Conservation (phyloP, 2,888 invertebrate genomes). For the Ennomos erosarius region DNA sequence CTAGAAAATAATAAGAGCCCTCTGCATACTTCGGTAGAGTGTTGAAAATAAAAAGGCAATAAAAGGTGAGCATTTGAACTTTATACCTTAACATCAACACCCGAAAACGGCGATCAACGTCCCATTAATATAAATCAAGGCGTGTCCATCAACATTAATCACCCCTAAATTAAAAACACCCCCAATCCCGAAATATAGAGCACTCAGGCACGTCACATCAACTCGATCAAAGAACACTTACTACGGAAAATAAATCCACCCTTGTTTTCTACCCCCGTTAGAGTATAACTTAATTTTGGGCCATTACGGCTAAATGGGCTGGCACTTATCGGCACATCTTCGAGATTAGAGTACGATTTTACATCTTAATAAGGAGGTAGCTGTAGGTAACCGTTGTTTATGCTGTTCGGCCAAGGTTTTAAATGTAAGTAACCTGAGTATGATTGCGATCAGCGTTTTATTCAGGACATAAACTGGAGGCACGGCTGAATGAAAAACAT, state of each 20-base stretch:
- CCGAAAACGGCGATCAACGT: not conserved
- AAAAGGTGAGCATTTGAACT: too few relatives aligned
- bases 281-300: constrained; percentile 74
- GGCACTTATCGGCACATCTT: constrained; percentile 70
- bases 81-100: not conserved
- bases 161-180: constrained; percentile 4
- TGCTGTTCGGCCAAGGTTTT: not conserved
- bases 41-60: too few relatives aligned
- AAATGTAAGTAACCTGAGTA: not conserved
- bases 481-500: too few relatives aligned
- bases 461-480: not conserved
- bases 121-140: constrained; percentile 3
- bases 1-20: too few relatives aligned
- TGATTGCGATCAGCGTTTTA: constrained; percentile 1
- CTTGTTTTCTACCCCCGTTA: constrained; percentile 54
- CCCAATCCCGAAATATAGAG: constrained; percentile 3
- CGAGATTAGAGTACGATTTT: constrained; percentile 34
- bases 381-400: constrained; percentile 27
- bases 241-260: constrained; percentile 43
- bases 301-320: constrained; percentile 71
- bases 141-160: constrained; percentile 9
- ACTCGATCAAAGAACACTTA: constrained; percentile 47
- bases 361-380: constrained; percentile 38
- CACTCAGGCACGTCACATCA: constrained; percentile 38
- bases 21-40: too few relatives aligned